Evolutionary conservation across 2,113 vertebrate genomes (phyloP), one percentile per base, ranked within the genome.

Genomic region (Phyllostomus discolor): DNA sequence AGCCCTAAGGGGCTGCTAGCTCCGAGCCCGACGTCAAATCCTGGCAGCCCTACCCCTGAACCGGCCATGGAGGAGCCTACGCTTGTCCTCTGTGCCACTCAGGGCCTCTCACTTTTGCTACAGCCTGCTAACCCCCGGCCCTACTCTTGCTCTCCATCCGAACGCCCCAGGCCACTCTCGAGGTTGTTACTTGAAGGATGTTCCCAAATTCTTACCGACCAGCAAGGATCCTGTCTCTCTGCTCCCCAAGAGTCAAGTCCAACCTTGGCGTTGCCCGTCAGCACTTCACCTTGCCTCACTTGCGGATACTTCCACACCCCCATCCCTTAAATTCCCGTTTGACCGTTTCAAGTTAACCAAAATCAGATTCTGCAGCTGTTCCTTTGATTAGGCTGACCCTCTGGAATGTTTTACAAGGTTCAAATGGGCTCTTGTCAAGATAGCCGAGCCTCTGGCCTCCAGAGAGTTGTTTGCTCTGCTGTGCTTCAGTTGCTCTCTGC

Each of bases 401-500:
- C 46, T 1, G 5, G 35, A 57, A 41, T 62, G 50, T 31, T 69
- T 79, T 69, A 62, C 66, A 31, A 48, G 50, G n/a, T 84, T 90
- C 69, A 81, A 9, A 52, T 14, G 31, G 17, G 50, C 57, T 35
- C 31, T 57, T 78, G 31, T 88, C 33, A 0, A 78, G 33, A 35
- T 20, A 35, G 62, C 54, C 28, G 90, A 50, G 24, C 33, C 19
- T 67, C 81, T 54, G 35, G 57, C 67, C 62, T n/a, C 26, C 9
- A 4, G 43, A 93, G 35, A 85, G 24, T n/a, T 52, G 66, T 75
- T 83, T 76, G 52, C 73, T 52, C 59, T 2, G 4, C 66, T 17
- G 83, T 38, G 81, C 33, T 90, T 73, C 97, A 11, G 67, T 79
- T 90, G 82, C 69, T 24, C 67, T 59, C 52, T 38, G 59, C 67